Percentiles rank a stretch among this genome's conserved stretches.
Conservation (phyloP, 2,888 invertebrate species). For the Athetis lepigone region DNA sequence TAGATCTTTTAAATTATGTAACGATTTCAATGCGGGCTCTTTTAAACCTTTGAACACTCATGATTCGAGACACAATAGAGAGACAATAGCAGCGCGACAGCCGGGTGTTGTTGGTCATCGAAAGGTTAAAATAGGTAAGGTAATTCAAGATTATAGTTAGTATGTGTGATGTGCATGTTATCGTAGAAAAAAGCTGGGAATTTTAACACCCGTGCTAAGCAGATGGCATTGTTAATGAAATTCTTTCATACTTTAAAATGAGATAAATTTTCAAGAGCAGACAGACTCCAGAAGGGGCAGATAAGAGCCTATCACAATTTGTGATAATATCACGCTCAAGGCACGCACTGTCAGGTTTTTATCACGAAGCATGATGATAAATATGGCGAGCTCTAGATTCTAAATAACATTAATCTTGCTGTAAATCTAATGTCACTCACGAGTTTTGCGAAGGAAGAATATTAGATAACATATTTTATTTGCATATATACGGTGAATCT, state of each 20-base stretch:
- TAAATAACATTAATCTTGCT: constrained; percentile 39
- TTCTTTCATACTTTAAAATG: background rate
- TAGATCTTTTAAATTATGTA: too few relatives aligned
- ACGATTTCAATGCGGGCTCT: too few relatives aligned
- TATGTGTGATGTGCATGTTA: too few relatives aligned
- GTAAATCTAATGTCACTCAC: constrained; percentile 43
- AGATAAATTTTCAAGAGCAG: constrained; percentile 22
- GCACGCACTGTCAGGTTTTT: constrained; percentile 17
- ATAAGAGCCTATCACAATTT: constrained; percentile 17
- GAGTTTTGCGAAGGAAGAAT: constrained; percentile 8
- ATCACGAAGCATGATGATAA: constrained; percentile 40
- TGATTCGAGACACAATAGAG: too few relatives aligned
- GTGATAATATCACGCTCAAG: constrained; percentile 9
- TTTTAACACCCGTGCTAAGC: too few relatives aligned
- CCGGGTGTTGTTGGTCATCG: too few relatives aligned
- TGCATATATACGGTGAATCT: constrained; percentile 1
- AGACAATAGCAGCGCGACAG: too few relatives aligned
- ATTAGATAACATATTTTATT: constrained; percentile 25
- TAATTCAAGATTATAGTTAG: too few relatives aligned
- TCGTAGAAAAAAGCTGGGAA: too few relatives aligned
- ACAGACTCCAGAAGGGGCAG: background rate
- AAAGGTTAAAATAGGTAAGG: too few relatives aligned
- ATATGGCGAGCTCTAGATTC: constrained; percentile 30
- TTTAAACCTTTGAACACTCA: too few relatives aligned
- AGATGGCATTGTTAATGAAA: background rate